Base-by-base conservation (phyloP, 2,113 vertebrate genomes). In the Anser cygnoides region DNA sequence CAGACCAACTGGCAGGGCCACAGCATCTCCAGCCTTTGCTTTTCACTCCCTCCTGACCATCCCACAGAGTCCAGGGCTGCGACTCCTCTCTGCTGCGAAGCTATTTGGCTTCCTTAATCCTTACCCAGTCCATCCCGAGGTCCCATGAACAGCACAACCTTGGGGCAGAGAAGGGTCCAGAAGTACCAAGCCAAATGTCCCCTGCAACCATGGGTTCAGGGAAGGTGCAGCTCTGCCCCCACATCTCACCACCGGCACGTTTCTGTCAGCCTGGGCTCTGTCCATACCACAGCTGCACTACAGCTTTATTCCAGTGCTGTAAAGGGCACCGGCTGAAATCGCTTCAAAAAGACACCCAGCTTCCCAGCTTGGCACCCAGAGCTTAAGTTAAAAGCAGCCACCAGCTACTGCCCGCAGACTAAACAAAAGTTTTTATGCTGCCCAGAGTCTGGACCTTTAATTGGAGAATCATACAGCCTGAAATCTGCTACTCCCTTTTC, bases 121-220 rank as follows among this genome's bases (percentile, higher is more conserved):
- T 37, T 35, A 68, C 16, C 35, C 7, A 2, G 13, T 4, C 12
- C 62, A 55, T 21, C n/a, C 54, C 21, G 1, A 67, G 25, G 37
- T 57, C 62, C 71, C 4, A 14, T 31, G 70, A 52, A 29, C 29
- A 80, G 65, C 73, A 74, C 44, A 89, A 39, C 20, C 12, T 2
- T 0, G 0, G 29, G 8, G 2, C 28, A 25, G 39, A 9, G 46
- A 62, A 71, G 0, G 0, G 65, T 29, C 49, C 44, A 66, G 50
- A 2, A 29, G 11, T 26, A 1, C 10, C 23, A 87, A 63, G 25
- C 81, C 3, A 28, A 90, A 78, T 0, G 1, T n/a, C 20, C 55
- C 55, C 33, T 33, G 28, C 25, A 68, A 63, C 61, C 2, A 0
- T 28, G 66, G 12, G 37, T 0, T 0, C 1, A 2, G 4, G 46